phyloP scores from a whole-genome alignment of 2,888 invertebrate species.

The Epistrophe grossulariae region DNA sequence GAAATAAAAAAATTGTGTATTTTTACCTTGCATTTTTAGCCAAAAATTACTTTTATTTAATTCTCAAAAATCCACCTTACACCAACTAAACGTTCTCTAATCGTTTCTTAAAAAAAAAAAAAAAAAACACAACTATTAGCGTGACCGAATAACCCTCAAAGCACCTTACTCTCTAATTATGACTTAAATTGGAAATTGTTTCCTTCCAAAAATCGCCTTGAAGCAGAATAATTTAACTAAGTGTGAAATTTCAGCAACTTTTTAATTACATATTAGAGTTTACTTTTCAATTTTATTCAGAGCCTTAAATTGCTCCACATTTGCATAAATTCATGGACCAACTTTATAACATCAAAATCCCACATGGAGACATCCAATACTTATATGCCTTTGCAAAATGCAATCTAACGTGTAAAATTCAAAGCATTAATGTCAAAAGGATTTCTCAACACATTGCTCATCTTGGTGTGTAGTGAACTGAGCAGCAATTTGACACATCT shows the following conservation, averaged over 20 bases:
- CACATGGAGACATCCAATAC: conserved; percentile 51
- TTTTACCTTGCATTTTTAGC: too few relatives aligned
- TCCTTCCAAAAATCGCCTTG: conserved; percentile 29
- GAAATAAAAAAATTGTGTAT: too few relatives aligned
- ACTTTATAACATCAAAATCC: conserved; percentile 10
- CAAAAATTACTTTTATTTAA: too few relatives aligned
- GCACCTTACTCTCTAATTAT: conserved; percentile 14
- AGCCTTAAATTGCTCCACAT: conserved; percentile 46
- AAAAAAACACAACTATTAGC: neutral
- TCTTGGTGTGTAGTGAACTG: conserved; percentile 22
- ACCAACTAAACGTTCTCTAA: too few relatives aligned
- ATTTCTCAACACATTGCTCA: conserved; percentile 70
- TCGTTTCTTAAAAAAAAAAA: neutral
- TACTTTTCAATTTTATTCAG: conserved; percentile 44
- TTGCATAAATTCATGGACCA: conserved; percentile 60
- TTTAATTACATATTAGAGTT: conserved; percentile 53
- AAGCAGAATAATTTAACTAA: conserved; percentile 53
- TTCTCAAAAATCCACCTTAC: too few relatives aligned
- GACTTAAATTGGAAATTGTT: neutral
- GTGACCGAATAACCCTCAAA: conserved; percentile 2
- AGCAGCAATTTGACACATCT: conserved; percentile 64
- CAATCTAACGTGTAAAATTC: conserved; percentile 46
- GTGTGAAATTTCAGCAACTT: conserved; percentile 63
- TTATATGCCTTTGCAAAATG: neutral
- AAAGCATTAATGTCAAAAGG: conserved; percentile 66